Evolutionary conservation across 2,797 vertebrate genomes (phyloP).

Genomic region (Chaetophractus vellerosus): DNA sequence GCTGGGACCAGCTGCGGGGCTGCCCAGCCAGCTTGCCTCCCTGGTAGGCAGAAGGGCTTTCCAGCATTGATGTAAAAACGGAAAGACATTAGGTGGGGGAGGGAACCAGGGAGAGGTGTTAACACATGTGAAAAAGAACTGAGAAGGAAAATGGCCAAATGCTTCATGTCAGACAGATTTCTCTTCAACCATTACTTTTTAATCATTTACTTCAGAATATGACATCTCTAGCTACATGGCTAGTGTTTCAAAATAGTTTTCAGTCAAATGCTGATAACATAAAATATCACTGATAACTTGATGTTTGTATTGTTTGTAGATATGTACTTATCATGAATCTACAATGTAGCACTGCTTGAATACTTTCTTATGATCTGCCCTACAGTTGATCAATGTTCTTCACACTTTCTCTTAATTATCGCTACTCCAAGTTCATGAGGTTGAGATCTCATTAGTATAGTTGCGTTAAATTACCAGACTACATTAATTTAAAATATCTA

Average conservation of each 20-base stretch:
- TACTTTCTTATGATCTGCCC: background rate
- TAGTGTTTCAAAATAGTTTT: too few relatives aligned
- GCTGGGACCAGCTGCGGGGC: slow-evolving; percentile 91
- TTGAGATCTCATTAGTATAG: background rate
- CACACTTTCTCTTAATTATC: background rate
- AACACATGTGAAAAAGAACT: background rate
- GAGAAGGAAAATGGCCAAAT: slow-evolving; percentile 34
- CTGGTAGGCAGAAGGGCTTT: slow-evolving; percentile 92
- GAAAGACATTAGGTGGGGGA: slow-evolving; percentile 78
- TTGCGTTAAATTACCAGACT: background rate
- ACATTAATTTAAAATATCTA: slow-evolving; percentile 33
- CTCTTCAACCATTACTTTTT: background rate
- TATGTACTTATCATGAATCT: background rate
- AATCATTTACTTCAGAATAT: background rate
- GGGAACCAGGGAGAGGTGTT: slow-evolving; percentile 23
- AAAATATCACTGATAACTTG: too few relatives aligned
- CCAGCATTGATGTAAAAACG: slow-evolving; percentile 89
- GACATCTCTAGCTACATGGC: too few relatives aligned
- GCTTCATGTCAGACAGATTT: background rate
- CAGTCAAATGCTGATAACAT: too few relatives aligned
- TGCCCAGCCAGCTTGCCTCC: slow-evolving; percentile 92
- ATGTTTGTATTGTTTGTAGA: background rate
- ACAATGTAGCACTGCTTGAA: background rate
- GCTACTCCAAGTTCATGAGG: background rate
- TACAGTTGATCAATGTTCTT: background rate